These are phyloP conservation scores for Philopotamus ludificatus DNA, from an alignment of 1,140 invertebrate species.

Conservation along the genomic window DNA sequence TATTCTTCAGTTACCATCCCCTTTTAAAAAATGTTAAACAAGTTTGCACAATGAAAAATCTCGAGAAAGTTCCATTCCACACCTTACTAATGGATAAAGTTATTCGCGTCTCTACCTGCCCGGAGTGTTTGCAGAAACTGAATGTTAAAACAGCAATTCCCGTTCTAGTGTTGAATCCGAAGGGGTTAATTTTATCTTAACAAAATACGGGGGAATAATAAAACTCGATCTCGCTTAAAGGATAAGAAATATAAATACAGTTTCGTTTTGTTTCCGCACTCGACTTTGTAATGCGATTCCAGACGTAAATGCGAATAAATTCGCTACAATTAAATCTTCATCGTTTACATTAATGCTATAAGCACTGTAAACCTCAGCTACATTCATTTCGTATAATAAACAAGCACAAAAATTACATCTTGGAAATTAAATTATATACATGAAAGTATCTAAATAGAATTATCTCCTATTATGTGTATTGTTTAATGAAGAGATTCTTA, in stretches of 20 bases:
- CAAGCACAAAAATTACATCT: too few species aligned
- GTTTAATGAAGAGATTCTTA: too few species aligned
- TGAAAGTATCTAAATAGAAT: too few species aligned
- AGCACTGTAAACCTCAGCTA: too few species aligned
- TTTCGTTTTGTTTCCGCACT: too few species aligned
- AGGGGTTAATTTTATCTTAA: conserved; percentile 8
- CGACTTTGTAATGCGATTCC: too few species aligned
- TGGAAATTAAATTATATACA: too few species aligned
- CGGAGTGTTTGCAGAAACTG: conserved; percentile 11
- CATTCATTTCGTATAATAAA: too few species aligned
- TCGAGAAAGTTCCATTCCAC: conserved; percentile 13
- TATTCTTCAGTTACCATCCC: background rate
- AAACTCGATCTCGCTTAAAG: background rate
- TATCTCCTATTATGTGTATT: too few species aligned
- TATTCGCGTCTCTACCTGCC: conserved; percentile 2
- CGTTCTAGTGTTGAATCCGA: conserved; percentile 4
- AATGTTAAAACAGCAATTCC: conserved; percentile 22
- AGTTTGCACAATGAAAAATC: background rate
- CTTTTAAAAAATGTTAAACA: background rate
- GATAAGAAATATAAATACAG: conserved; percentile 5
- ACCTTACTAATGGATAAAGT: conserved; percentile 19
- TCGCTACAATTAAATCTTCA: too few species aligned
- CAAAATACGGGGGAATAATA: background rate
- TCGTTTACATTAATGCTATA: too few species aligned
- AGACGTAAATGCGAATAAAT: too few species aligned